Evolutionary conservation across 2,888 invertebrate species (phyloP).

Genomic region (Miltochrista miniata): DNA sequence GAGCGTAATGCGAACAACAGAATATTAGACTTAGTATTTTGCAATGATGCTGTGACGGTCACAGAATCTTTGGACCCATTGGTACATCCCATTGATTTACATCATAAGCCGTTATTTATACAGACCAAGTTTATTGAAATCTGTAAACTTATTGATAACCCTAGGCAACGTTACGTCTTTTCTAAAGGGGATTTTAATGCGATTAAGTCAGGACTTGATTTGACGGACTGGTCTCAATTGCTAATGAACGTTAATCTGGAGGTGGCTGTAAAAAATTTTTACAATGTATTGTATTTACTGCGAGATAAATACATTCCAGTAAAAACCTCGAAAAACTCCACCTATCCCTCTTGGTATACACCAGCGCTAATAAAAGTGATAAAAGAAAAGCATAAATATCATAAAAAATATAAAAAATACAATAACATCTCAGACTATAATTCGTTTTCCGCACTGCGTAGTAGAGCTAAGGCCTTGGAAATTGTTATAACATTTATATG

Average conservation of each 20-base stretch:
- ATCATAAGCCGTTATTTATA: too few species aligned
- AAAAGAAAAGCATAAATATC: too few species aligned
- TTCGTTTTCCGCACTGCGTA: neutral
- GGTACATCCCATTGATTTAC: neutral
- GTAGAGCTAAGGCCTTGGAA: neutral
- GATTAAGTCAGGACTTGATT: neutral
- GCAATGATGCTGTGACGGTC: too few species aligned
- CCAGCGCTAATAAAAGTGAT: too few species aligned
- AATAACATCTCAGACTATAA: neutral
- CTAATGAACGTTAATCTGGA: neutral
- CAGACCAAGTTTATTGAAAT: too few species aligned
- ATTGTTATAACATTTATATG: neutral
- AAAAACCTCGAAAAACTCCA: neutral
- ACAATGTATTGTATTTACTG: conserved; percentile 1
- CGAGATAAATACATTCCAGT: conserved; percentile 1
- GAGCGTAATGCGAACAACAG: too few species aligned
- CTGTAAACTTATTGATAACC: neutral
- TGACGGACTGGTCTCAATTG: too few species aligned
- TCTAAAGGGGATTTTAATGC: neutral
- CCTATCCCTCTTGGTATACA: neutral
- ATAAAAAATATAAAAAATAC: neutral
- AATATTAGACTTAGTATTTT: too few species aligned
- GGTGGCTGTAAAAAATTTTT: neutral
- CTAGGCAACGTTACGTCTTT: neutral
- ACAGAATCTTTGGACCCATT: neutral